Evolutionary conservation across 2,113 vertebrate species (phyloP), one percentile per base, ranked within the genome.

Genomic region (Oenanthe melanoleuca): DNA sequence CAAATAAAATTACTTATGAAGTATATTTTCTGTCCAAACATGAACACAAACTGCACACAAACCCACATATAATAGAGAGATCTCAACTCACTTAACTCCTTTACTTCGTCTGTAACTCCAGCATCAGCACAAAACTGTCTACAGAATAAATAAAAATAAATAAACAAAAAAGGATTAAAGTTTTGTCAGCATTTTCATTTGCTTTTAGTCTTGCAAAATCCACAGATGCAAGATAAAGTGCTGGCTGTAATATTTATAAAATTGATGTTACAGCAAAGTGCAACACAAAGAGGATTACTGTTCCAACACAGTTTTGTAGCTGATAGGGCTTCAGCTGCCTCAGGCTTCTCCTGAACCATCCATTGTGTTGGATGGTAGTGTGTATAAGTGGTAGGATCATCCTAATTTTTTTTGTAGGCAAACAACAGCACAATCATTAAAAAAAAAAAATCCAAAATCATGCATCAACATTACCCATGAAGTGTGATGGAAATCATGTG

Each of bases 191-290:
- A 28, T 77, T 88, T 86, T 81, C 5, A 56, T 94, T 96, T 95
- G 6, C n/a, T 92, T 92, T 96, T 53, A 63, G 14, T 50, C 63
- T 94, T 89, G 56, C 66, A 92, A 95, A 96, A 72, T 82, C 67
- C 57, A 73, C 80, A 89, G 79, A 93, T 96, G 60, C 66, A 77
- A 97, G 86, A 77, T 95, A 89, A 96, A 96, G 25, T 64, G 31
- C 18, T 92, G 53, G 12, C 80, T 93, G 31, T 94, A 96, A 90
- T 96, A 95, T 96, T 97, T 97, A 94, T 93, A 95, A 96, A 97
- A 94, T 34, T 91, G 59, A 85, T 59, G 10, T 93, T 96, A 86
- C 25, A 94, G 38, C 66, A 93, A 90, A 97, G 92, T 86, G 63
- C 56, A 89, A 74, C 90, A 88, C 34, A 96, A 92, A 77, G 86